A percentile compares a stretch with the other conserved stretches of the same genome.
Conservation (phyloP, 2,888 invertebrate species). For the Stenchaetothrips biformis region DNA sequence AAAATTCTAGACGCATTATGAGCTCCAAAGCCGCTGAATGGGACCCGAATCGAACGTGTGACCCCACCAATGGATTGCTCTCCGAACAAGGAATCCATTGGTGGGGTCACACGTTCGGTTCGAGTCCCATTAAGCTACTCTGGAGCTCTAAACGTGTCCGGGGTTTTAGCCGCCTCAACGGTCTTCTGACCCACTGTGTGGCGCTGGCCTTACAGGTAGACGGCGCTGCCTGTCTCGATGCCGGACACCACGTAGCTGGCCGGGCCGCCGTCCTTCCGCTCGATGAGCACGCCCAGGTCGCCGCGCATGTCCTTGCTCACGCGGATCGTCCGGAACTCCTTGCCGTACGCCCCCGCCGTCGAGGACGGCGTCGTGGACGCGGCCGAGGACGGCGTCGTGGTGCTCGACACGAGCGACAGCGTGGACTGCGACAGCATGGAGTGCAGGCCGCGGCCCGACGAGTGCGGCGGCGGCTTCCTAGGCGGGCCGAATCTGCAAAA, state of each 20-base stretch:
- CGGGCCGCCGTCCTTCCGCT: slow-evolving; percentile 39
- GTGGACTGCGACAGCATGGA: slow-evolving; percentile 15
- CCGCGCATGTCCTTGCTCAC: slow-evolving; percentile 41
- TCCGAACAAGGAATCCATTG: too few relatives aligned
- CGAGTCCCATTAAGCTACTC: too few relatives aligned
- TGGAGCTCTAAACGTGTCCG: too few relatives aligned
- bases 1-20: too few relatives aligned
- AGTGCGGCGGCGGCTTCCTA: neutral
- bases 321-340: slow-evolving; percentile 41
- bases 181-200: too few relatives aligned
- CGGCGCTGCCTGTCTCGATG: slow-evolving; percentile 50
- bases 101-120: too few relatives aligned
- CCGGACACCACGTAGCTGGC: slow-evolving; percentile 49
- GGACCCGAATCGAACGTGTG: too few relatives aligned
- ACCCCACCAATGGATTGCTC: too few relatives aligned
- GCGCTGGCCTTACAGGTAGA: slow-evolving; percentile 47
- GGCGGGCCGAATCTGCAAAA: too few relatives aligned
- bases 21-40: too few relatives aligned
- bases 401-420: neutral
- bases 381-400: neutral
- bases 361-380: slow-evolving; percentile 17
- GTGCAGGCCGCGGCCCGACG: neutral
- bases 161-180: too few relatives aligned
- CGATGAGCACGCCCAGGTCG: slow-evolving; percentile 42
- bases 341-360: slow-evolving; percentile 35